Conservation (phyloP, 1,140 invertebrate genomes). For the Tribolium madens region DNA sequence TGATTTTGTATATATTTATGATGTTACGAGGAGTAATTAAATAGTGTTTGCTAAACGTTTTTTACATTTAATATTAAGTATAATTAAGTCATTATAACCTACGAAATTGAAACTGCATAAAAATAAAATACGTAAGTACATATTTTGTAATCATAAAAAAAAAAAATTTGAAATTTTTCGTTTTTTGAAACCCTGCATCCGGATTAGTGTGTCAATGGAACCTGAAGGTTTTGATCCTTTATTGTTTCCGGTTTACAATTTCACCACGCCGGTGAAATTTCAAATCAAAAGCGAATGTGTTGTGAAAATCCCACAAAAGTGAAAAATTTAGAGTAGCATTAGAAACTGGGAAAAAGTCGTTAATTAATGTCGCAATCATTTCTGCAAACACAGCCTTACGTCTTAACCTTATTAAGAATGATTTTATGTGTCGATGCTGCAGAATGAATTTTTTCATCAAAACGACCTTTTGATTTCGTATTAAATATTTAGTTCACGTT, state of each 20-base stretch:
- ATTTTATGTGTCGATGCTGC: background rate
- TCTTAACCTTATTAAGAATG: slow-evolving; percentile 2
- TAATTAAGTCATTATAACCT: no score
- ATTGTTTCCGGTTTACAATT: background rate
- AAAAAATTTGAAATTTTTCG: background rate
- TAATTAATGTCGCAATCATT: background rate
- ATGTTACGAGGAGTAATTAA: no score
- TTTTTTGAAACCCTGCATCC: background rate
- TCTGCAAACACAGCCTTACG: background rate
- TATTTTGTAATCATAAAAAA: no score
- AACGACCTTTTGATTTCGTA: slow-evolving; percentile 13
- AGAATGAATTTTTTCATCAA: background rate
- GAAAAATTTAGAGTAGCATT: background rate
- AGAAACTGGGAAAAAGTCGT: background rate
- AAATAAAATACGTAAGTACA: no score
- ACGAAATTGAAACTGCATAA: no score
- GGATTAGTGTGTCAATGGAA: background rate
- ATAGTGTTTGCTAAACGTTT: no score
- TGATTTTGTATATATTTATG: no score
- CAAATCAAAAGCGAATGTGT: no score
- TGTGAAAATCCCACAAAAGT: background rate
- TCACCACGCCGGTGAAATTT: background rate
- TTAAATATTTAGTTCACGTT: slow-evolving; percentile 27
- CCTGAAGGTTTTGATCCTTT: background rate
- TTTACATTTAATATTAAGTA: no score